phyloP scores from a whole-genome alignment of 2,888 invertebrate genomes.

The Mystacides longicornis region DNA sequence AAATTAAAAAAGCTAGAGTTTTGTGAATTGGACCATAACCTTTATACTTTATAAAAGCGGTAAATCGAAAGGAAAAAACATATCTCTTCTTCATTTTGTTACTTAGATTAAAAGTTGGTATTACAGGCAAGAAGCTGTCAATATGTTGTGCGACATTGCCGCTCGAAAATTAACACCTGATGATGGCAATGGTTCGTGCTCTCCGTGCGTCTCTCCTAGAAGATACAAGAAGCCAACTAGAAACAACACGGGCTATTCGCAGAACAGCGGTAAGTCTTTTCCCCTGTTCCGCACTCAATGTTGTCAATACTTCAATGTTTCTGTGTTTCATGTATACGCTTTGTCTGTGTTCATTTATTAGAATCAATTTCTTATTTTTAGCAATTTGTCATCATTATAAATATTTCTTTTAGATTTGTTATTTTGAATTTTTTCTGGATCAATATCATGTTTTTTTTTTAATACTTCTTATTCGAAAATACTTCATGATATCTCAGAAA shows the following conservation, averaged over 20 bases:
- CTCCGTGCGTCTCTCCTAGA: slow-evolving; percentile 57
- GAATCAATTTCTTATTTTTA: slow-evolving; percentile 9
- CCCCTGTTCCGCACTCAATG: not conserved
- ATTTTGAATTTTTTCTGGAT: slow-evolving; percentile 9
- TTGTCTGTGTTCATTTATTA: slow-evolving; percentile 16
- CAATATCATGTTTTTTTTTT: not conserved
- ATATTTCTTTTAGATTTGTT: slow-evolving; percentile 10
- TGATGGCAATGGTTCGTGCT: slow-evolving; percentile 44
- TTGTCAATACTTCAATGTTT: not conserved
- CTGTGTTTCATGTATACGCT: slow-evolving; percentile 16
- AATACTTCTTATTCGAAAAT: too few relatives aligned
- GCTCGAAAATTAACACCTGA: slow-evolving; percentile 65
- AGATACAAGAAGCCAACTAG: slow-evolving; percentile 52
- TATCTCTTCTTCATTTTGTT: too few relatives aligned
- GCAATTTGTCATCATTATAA: slow-evolving; percentile 10
- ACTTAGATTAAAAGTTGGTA: too few relatives aligned
- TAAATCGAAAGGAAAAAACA: too few relatives aligned
- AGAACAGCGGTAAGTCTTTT: slow-evolving; percentile 39
- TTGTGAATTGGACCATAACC: too few relatives aligned
- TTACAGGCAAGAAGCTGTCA: slow-evolving; percentile 71
- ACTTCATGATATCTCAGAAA: slow-evolving; percentile 23
- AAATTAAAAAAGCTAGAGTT: too few relatives aligned
- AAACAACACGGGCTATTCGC: slow-evolving; percentile 48
- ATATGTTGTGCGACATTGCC: slow-evolving; percentile 76
- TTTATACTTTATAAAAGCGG: too few relatives aligned